Base-by-base conservation (phyloP, 2,797 vertebrate species). In the Platyrinchus mystaceus region DNA sequence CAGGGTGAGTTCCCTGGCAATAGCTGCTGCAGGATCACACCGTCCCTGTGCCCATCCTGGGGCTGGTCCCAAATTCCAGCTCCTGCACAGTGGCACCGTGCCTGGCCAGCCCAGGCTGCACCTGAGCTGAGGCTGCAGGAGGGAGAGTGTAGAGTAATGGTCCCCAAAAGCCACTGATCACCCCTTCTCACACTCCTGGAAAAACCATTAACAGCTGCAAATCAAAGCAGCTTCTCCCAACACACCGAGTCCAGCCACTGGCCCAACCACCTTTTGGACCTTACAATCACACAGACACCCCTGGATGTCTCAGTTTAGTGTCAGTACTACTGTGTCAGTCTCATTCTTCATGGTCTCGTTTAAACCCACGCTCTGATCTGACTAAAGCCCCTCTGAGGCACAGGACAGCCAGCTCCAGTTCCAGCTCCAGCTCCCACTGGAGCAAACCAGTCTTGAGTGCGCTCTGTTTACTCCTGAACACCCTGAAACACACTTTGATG, bases 11-110 rank as follows among this genome's bases (percentile, higher is more conserved):
- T 28, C 19, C 26, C 24, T 26, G 12, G 22, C 20, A n/a, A 5
- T 0, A 12, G 41, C 0, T 27, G 32, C 62, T 32, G 52, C 27
- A 44, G 14, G 15, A 4, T 24, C 4, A 12, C 1, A 0, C 58
- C 10, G 15, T 3, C 53, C 47, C 49, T 49, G 75, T 12, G 44
- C 56, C 66, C n/a, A 62, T 20, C 41, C 34, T 22, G 41, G 19
- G 23, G 34, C 5, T 19, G 44, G 26, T 26, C 34, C 77, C 62
- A 18, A 10, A 24, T 34, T 8, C 27, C 69, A 39, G 50, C 66
- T 56, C 78, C 52, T 21, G 5, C 0, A 17, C 41, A 49, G 81
- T 10, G 2, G 52, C 64, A 46, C 52, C 3, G 0, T 15, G 50
- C 52, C 52, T 0, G 0, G n/a, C 28, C 41, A 28, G 58, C 47